Percentiles rank a stretch among this genome's conserved stretches.
phyloP scores from a whole-genome alignment of 1,140 invertebrate species.

The Pissodes strobi region DNA sequence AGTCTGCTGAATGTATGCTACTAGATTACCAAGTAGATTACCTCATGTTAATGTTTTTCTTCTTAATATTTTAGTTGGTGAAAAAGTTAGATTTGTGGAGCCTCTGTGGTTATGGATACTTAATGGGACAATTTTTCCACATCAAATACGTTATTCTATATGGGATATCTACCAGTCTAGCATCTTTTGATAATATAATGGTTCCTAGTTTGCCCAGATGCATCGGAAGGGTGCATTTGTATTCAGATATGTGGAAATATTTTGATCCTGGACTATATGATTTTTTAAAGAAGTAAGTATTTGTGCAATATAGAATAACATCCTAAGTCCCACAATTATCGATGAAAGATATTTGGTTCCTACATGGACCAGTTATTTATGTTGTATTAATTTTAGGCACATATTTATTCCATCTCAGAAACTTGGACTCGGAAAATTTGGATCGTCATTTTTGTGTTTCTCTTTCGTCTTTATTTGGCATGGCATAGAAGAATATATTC shows the following conservation, averaged over 20 bases:
- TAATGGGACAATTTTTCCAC: constrained; percentile 88
- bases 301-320: no score
- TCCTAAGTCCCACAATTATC: background rate
- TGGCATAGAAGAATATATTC: constrained; percentile 74
- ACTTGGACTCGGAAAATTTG: constrained; percentile 63
- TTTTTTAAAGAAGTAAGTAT: constrained; percentile 77
- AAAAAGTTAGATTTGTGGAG: constrained; percentile 65
- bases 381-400: constrained; percentile 66
- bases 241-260: constrained; percentile 95
- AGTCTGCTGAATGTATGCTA: no score
- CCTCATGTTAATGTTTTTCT: constrained; percentile 24
- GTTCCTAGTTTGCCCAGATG: constrained; percentile 83
- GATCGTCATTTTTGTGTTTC: constrained; percentile 81
- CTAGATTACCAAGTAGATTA: no score
- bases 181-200: constrained; percentile 75
- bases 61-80: constrained; percentile 52
- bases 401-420: constrained; percentile 75
- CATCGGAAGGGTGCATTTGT: constrained; percentile 85
- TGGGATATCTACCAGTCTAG: constrained; percentile 75
- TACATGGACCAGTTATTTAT: constrained; percentile 30
- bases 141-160: constrained; percentile 89
- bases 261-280: constrained; percentile 90
- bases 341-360: no score
- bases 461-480: constrained; percentile 90
- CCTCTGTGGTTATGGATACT: constrained; percentile 82